Percentiles rank a stretch among this genome's conserved stretches.
Conservation (phyloP, 2,888 invertebrate species). For the Belgica antarctica region DNA sequence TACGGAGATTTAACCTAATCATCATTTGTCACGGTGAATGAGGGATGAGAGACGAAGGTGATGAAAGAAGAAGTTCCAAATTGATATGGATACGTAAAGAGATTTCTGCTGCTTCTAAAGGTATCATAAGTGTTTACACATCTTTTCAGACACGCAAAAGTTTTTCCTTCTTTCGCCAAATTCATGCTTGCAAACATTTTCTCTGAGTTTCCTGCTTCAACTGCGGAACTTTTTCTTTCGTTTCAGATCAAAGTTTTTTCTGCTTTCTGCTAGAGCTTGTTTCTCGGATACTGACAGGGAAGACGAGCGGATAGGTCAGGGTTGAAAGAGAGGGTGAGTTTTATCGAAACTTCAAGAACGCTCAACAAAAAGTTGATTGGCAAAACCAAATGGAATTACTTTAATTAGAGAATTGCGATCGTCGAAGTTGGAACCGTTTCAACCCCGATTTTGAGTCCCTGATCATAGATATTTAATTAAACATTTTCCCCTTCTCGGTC, state of each 20-base stretch:
- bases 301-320: too few relatives aligned
- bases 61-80: not conserved
- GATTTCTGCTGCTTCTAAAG: not conserved
- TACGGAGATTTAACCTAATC: not conserved
- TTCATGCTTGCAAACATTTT: too few relatives aligned
- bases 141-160: not conserved
- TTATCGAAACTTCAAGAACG: too few relatives aligned
- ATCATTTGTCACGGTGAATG: conserved; percentile 1
- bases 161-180: too few relatives aligned
- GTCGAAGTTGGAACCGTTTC: not conserved
- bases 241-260: too few relatives aligned
- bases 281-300: too few relatives aligned
- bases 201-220: too few relatives aligned
- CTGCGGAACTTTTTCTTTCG: not conserved
- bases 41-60: not conserved
- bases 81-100: not conserved
- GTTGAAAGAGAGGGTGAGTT: too few relatives aligned
- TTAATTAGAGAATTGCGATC: too few relatives aligned
- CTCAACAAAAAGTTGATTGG: too few relatives aligned
- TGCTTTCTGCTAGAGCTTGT: too few relatives aligned
- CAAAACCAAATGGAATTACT: too few relatives aligned
- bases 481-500: not conserved
- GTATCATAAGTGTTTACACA: conserved; percentile 15
- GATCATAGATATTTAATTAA: conserved; percentile 25
- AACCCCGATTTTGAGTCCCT: not conserved